phyloP scores from a whole-genome alignment of 2,888 invertebrate genomes.

The Dynastes maya region DNA sequence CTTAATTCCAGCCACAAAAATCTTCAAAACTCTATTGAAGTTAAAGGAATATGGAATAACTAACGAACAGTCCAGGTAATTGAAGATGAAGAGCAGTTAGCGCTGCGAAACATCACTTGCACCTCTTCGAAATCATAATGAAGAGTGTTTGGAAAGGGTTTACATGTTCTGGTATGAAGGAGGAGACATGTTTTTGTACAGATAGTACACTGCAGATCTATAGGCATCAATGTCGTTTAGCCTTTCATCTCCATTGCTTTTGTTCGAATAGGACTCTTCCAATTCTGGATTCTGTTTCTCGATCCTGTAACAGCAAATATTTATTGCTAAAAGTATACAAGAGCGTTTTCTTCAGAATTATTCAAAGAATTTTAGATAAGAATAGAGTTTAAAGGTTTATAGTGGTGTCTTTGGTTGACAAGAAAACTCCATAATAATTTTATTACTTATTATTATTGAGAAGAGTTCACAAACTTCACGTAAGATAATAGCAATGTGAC shows the following conservation, averaged over 20 bases:
- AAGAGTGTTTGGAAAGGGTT: neutral
- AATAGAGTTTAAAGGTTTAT: no score
- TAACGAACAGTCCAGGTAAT: neutral
- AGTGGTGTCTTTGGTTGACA: no score
- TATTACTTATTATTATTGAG: no score
- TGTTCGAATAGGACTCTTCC: conserved; percentile 39
- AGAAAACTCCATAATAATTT: no score
- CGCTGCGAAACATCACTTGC: neutral
- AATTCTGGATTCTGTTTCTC: conserved; percentile 29
- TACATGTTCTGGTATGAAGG: conserved; percentile 18
- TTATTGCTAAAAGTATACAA: neutral
- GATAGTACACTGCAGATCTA: conserved; percentile 15
- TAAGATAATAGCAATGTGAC: no score
- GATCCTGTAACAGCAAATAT: conserved; percentile 9
- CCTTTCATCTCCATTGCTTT: conserved; percentile 9
- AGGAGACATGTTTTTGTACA: conserved; percentile 24
- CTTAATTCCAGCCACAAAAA: conserved; percentile 35
- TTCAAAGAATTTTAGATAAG: no score
- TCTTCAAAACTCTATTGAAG: neutral
- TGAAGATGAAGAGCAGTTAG: conserved; percentile 1
- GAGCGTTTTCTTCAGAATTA: no score
- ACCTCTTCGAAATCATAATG: neutral
- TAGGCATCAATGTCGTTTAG: conserved; percentile 14
- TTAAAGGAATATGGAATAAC: neutral
- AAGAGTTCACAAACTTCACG: no score